Base-by-base conservation (phyloP, 2,888 invertebrate genomes). In the Halocaridina rubra region DNA sequence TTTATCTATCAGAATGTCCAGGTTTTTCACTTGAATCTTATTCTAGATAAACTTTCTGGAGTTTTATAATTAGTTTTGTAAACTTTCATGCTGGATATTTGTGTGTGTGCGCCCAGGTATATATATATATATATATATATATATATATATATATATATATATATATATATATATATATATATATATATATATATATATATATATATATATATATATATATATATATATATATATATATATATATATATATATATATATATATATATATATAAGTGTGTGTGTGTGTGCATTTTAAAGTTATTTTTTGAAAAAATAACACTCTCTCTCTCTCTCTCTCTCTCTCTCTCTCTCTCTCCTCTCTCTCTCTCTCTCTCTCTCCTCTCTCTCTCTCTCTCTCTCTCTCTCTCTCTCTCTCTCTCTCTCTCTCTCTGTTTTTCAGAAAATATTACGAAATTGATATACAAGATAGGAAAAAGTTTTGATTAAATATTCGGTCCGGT, bases 111-210 rank as follows among this genome's bases (percentile, higher is more conserved):
- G 1, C 16, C 13, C 16, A 7, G 16, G 27, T 76, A 76, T 76
- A 76, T 76, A 76, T 76, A 76, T 76, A 76, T 76, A 76, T 57
- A 76, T 76, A 76, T 76, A 57, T 76, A 76, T 76, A 76, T 76
- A 57, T 57, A 76, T 76, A 76, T 57, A 76, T 57, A 57, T 76
- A 72, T 72, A 72, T 39, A 39, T 72, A 72, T 72, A 72, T 72
- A 72, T 39, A 39, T 72, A 72, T 72, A 72, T 72, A 72, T 72
- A 2, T 2, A 39, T 72, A 72, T 72, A 72, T 72, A 72, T 72
- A 39, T 72, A 39, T 72, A 72, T 72, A 72, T 72, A 72, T 72
- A 72, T 72, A 72, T 72, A 72, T 72, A 72, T 72, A 72, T 72
- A 72, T 72, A 72, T 72, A 72, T 72, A 72, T 72, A 72, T 72